Evolutionary conservation across 1,140 invertebrate species (phyloP).

Genomic region (Anastrepha obliqua): DNA sequence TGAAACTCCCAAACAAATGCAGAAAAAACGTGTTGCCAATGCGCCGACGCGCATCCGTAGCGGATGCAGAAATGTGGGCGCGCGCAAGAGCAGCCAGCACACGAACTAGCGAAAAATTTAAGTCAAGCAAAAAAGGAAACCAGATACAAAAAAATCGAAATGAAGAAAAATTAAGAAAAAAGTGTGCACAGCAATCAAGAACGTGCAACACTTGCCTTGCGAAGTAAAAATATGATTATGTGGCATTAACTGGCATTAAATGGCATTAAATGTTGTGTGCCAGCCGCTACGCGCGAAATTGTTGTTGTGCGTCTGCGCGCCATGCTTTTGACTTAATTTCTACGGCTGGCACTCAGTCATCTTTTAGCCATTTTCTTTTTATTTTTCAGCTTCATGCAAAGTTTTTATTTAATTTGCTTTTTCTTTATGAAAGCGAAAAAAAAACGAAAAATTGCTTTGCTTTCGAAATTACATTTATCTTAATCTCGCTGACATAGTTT

Average conservation of each 20-base stretch:
- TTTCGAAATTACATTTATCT: background rate
- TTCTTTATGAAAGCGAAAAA: slow-evolving; percentile 6
- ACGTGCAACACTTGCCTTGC: slow-evolving; percentile 16
- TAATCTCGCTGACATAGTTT: slow-evolving; percentile 31
- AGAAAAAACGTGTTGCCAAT: background rate
- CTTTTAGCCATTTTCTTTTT: background rate
- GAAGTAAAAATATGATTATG: background rate
- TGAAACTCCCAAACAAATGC: background rate
- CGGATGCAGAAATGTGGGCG: slow-evolving; percentile 46
- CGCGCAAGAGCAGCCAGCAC: slow-evolving; percentile 16
- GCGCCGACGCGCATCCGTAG: slow-evolving; percentile 43
- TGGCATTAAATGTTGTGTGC: background rate
- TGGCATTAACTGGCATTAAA: slow-evolving; percentile 43
- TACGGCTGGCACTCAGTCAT: slow-evolving; percentile 12
- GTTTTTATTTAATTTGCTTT: background rate
- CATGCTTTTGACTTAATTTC: background rate
- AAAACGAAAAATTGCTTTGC: background rate
- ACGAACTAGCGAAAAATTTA: background rate
- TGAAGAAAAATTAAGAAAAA: background rate
- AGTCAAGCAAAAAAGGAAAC: background rate
- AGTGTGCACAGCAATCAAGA: slow-evolving; percentile 8
- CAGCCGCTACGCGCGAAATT: background rate
- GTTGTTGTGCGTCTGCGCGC: slow-evolving; percentile 35
- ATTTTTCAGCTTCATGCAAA: background rate
- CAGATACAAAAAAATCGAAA: background rate